Evolutionary conservation across 2,113 vertebrate species (phyloP), one percentile per base, ranked within the genome.

Genomic region (Melanostigma gelatinosum): DNA sequence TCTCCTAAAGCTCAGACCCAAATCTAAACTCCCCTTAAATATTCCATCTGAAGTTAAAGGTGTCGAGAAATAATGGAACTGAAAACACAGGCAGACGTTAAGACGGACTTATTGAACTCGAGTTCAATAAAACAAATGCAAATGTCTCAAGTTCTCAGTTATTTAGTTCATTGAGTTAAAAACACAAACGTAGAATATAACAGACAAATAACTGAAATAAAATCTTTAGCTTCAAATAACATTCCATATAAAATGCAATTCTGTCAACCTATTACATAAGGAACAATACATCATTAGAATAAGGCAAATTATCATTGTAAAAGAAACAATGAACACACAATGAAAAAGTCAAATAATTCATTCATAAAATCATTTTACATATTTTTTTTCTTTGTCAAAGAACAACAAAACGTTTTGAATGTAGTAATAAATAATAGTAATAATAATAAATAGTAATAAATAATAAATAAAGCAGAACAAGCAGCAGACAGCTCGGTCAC

Each of bases 391-490:
- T 22, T 54, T 1, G 10, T 10, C 22, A n/a, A 54, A 54, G 50
- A 13, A 32, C 13, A 52, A 42, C 4, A 29, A 29, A 32, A 44
- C 34, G 54, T 13, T 15, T 11, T 2, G 34, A 8, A 60, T 48
- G 6, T n/a, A 9, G 5, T 69, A 32, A 3, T 8, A 66, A n/a
- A n/a, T n/a, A n/a, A n/a, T n/a, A n/a, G 5, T 69, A 32, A 3
- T 8, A n/a, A n/a, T n/a, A n/a, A n/a, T n/a, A n/a, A n/a, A n/a
- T 74, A 9, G 5, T 69, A 32, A 3, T 8, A 66, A 70, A 74
- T 69, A 32, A 3, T 8, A 66, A 70, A 74, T 50, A 22, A 71
- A 62, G 69, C 64, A 11, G 24, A 46, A 63, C 13, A 27, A 64
- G 15, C 3, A 38, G 0, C 38, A 34, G 34, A 6, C 34, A 5